Evolutionary conservation across 2,113 vertebrate genomes (phyloP), one percentile per base, ranked within the genome.

Genomic region (Chlamydotis undulata): DNA sequence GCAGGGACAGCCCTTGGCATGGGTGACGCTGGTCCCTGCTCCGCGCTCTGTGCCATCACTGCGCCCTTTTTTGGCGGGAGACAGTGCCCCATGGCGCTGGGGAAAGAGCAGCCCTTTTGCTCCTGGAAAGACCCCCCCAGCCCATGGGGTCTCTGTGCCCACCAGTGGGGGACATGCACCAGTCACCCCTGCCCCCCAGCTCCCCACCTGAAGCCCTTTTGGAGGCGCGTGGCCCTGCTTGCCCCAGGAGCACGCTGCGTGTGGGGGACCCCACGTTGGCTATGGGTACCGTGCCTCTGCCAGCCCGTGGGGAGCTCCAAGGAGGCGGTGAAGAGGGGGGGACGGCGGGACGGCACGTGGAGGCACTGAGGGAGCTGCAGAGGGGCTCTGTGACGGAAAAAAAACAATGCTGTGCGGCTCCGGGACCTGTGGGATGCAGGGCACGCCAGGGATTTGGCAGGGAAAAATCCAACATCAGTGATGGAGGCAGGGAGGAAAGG

Each of bases 1-100:
- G 71, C 75, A 75, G 63, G 81, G 37, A 14, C 81, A 25, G 78
- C 86, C 89, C 0, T 4, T 0, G 10, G 59, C 9, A 1, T 1
- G 11, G 57, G 74, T 45, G 50, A 71, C 0, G 1, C 43, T 2
- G 55, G 15, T 11, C 43, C 50, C 13, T 5, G 24, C 68, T 63
- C 55, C 41, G 0, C 6, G 45, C n/a, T 25, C 77, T 3, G 9
- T 29, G 89, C 56, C 35, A 9, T 2, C 5, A 1, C 55, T 2
- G 6, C 7, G 45, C 19, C 43, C 41, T 28, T 4, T 5, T 21
- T 2, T 3, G 2, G 4, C 6, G 26, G 8, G 26, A 11, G 33
- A 55, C 2, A 0, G 19, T 28, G 25, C 31, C 25, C 24, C 7
- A 0, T 8, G 47, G 70, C 1, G 10, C 17, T 11, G 2, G 33